phyloP scores from a whole-genome alignment of 2,113 vertebrate species.

The Rhynchomys soricoides region DNA sequence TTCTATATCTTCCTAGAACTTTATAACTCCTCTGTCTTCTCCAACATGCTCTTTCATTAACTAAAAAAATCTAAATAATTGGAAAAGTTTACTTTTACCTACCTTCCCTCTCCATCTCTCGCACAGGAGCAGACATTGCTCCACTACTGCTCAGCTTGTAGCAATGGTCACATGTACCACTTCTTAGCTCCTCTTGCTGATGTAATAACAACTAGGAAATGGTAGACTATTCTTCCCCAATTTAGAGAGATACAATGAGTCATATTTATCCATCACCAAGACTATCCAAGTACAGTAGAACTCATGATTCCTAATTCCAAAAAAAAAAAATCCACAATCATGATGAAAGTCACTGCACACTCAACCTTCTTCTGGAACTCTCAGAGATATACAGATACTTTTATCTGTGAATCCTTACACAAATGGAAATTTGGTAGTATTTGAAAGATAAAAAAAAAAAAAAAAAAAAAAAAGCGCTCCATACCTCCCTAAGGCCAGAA shows the following conservation, averaged over 20 bases:
- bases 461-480: not conserved
- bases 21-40: conserved; percentile 22
- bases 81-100: not conserved
- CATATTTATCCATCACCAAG: not conserved
- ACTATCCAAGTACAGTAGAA: not conserved
- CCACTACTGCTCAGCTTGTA: not conserved
- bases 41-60: conserved; percentile 17
- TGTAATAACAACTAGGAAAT: not conserved
- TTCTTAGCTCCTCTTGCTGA: not conserved
- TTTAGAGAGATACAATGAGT: not conserved
- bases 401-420: not conserved
- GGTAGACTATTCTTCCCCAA: not conserved
- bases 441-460: not conserved
- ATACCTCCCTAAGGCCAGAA: not conserved
- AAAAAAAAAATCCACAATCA: not conserved
- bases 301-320: not conserved
- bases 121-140: not conserved
- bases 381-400: not conserved
- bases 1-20: not conserved
- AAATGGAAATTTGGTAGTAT: not conserved
- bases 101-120: not conserved
- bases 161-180: not conserved
- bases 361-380: not conserved
- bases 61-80: not conserved
- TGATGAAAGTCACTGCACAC: not conserved